Base-by-base conservation (phyloP, 2,797 vertebrate genomes). In the Xerus rutilus region DNA sequence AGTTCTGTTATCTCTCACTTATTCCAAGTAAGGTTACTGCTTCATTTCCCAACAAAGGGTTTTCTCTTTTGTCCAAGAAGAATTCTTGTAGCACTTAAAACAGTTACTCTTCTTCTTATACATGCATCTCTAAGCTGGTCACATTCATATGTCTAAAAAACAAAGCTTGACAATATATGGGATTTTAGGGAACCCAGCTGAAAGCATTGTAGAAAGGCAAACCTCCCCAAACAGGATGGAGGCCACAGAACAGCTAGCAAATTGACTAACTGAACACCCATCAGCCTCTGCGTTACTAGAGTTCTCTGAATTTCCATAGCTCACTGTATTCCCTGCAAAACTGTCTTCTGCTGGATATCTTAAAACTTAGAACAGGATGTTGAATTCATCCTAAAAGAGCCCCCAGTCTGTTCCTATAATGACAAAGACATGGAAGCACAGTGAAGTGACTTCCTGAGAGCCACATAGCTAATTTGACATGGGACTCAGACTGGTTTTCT, bases 21-120 rank as follows among this genome's bases (percentile, higher is more conserved):
- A 28, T 57, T 73, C 28, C 43, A 73, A 83, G 65, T 12, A 74
- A 83, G 59, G 12, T 81, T 83, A 93, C 28, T 86, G 5, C 43
- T 84, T 10, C 5, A 54, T 95, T 91, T 94, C 65, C 57, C 64
- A 65, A 89, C 35, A 43, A 82, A 86, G 21, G 28, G 8, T 52
- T 52, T 91, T 25, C 3, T 89, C 57, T 78, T 25, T 82, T 84
- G n/a, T 79, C 49, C 78, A 72, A 73, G 70, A 72, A 77, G 65
- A 95, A 73, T 85, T 96, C 23, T 95, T 47, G 86, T 15, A 43
- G 3, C 69, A 93, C 25, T 18, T 59, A 43, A 94, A 93, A 79
- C 12, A 64, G 67, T 93, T 81, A 4, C 73, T 84, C 43, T 83
- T 90, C 10, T 92, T 81, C 18, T 79, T 77, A 76, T 28, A 64